phyloP scores from a whole-genome alignment of 2,797 vertebrate species.

The Arrhamphus sclerolepis region DNA sequence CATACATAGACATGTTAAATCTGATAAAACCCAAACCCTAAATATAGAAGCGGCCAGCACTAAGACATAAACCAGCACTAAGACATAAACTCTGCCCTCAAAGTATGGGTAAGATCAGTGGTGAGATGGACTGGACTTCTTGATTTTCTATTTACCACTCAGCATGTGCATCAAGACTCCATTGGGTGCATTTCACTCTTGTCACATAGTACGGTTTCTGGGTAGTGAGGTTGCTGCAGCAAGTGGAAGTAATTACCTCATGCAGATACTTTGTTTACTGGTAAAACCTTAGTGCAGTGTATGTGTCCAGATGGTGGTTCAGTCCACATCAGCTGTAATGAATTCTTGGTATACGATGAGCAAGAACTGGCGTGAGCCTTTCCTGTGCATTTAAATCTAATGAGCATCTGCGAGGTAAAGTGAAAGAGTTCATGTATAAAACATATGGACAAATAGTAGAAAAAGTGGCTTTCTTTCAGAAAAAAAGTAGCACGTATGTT shows the following conservation, averaged over 20 bases:
- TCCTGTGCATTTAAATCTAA: neutral
- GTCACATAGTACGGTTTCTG: constrained; percentile 8
- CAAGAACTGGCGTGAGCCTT: neutral
- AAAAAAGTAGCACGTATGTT: no score
- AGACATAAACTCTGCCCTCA: no score
- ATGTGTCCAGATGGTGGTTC: constrained; percentile 38
- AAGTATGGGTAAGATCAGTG: neutral
- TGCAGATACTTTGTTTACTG: constrained; percentile 12
- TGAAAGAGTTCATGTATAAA: no score
- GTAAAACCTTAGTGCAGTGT: constrained; percentile 11
- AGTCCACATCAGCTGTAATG: constrained; percentile 5
- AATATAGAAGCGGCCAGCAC: no score
- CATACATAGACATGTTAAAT: no score
- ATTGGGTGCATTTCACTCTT: neutral
- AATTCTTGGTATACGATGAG: neutral
- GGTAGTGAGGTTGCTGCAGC: neutral
- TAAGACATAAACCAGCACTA: no score
- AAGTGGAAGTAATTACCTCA: constrained; percentile 3
- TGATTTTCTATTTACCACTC: constrained; percentile 2
- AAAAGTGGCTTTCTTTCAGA: no score
- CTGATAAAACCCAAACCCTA: no score
- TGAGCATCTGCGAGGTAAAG: neutral
- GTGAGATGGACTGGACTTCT: neutral
- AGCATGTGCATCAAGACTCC: neutral
- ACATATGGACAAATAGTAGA: no score